Evolutionary conservation across 1,140 invertebrate species (phyloP), one percentile per base, ranked within the genome.

Genomic region (Capitella teleta): DNA sequence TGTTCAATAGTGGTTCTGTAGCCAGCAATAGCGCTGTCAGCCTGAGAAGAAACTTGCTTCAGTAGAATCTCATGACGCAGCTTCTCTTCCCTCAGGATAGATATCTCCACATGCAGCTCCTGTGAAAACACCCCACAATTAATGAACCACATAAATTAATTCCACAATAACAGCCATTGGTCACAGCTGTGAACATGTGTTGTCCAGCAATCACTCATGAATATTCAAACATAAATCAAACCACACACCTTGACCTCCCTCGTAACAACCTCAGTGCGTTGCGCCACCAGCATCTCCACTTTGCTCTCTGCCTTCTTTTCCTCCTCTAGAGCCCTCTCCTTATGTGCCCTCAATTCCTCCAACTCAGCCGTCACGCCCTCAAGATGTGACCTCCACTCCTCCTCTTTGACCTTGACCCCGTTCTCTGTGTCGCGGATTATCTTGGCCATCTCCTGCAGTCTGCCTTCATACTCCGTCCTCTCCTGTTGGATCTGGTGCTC

Each of bases 261-360:
- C 28, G 16, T 28, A 8, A 56, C 51, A 47, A 59, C 47, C 40
- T 68, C 64, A 18, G 53, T 38, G 32, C 66, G 43, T 48, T 62
- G 59, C 18, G 37, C 49, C 41, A 56, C 58, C 23, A 66, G 41
- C 18, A 61, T 12, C 44, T 65, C 60, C n/a, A 66, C 24, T 43
- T 68, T 63, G 2, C 55, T 54, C 54, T 72, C 66, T 49, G 59
- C 61, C 14, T 51, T 57, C 34, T 58, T 60, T 34, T 60, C 48
- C 48, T 57, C 49, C 18, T 55, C 47, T 18, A 63, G 46, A 21
- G 54, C 37, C 21, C 36, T 47, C 40, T 57, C 60, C 24, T 61
- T 59, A 12, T 48, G 32, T 43, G 57, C 54, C 12, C 58, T 40
- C 12, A 55, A 49, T 43, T 62, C 52, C 24, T 66, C 52, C 24